A percentile compares a stretch with the other conserved stretches of the same genome.
These are phyloP conservation scores for Serrognathus titanus DNA, from an alignment of 2,888 invertebrate genomes.

Conservation along the genomic window DNA sequence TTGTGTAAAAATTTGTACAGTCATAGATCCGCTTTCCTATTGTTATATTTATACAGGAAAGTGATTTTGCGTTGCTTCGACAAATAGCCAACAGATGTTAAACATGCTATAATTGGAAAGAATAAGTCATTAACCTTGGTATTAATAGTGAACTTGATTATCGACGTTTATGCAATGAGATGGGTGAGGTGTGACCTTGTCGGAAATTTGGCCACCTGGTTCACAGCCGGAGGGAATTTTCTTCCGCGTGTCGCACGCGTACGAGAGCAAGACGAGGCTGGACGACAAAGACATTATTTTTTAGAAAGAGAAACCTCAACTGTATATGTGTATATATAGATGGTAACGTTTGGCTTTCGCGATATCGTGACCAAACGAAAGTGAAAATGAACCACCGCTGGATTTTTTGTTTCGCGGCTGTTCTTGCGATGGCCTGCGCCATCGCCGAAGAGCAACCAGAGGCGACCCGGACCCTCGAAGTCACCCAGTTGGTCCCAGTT, in stretches of 20 bases:
- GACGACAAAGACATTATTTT: slow-evolving; percentile 1
- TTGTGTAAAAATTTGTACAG: too few species aligned
- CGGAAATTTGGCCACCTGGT: slow-evolving; percentile 4
- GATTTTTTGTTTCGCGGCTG: slow-evolving; percentile 2
- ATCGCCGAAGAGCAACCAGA: neutral
- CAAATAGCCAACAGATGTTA: too few species aligned
- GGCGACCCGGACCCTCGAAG: neutral
- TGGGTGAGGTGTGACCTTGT: neutral
- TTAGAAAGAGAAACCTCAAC: slow-evolving; percentile 4
- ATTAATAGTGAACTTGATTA: slow-evolving; percentile 8
- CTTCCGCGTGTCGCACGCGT: neutral
- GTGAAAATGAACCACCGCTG: slow-evolving; percentile 4
- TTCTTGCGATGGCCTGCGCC: slow-evolving; percentile 2
- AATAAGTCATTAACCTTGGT: slow-evolving; percentile 5
- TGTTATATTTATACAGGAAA: too few species aligned
- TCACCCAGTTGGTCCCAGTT: neutral
- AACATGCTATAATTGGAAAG: neutral
- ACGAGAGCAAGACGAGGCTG: neutral
- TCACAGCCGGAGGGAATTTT: neutral
- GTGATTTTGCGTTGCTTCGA: too few species aligned
- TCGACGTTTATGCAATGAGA: neutral
- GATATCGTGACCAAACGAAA: neutral
- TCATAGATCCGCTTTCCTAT: too few species aligned
- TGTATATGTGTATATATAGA: slow-evolving; percentile 4
- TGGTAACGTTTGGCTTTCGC: neutral